Evolutionary conservation across 1,140 invertebrate species (phyloP).

Genomic region (Anastrepha ludens): DNA sequence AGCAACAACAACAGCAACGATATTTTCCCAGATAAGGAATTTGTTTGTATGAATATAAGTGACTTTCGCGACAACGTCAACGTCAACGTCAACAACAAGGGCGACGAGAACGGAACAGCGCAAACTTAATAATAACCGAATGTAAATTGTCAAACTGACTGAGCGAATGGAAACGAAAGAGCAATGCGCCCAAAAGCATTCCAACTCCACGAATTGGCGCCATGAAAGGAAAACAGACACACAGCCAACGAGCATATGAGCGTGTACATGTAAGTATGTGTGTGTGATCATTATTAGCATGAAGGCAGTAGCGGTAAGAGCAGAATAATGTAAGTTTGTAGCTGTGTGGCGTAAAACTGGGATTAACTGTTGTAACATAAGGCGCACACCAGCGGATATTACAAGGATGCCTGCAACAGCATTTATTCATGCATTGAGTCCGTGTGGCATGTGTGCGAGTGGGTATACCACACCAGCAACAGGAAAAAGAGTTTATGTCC

Average conservation of each 20-base stretch:
- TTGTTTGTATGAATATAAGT: neutral
- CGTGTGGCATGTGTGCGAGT: neutral
- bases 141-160: constrained; percentile 29
- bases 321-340: neutral
- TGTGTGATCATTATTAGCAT: too few species aligned
- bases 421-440: neutral
- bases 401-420: neutral
- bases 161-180: neutral
- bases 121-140: constrained; percentile 41
- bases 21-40: neutral
- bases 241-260: neutral
- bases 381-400: constrained; percentile 2
- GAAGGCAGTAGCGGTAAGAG: too few species aligned
- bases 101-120: neutral
- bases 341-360: neutral
- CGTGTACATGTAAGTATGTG: too few species aligned
- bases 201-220: neutral
- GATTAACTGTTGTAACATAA: neutral
- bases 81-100: neutral
- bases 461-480: neutral
- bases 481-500: neutral
- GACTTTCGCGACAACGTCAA: neutral
- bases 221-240: neutral
- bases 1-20: constrained; percentile 5
- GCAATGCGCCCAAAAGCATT: neutral